Evolutionary conservation across 2,797 vertebrate species (phyloP).

Genomic region (Manis javanica): DNA sequence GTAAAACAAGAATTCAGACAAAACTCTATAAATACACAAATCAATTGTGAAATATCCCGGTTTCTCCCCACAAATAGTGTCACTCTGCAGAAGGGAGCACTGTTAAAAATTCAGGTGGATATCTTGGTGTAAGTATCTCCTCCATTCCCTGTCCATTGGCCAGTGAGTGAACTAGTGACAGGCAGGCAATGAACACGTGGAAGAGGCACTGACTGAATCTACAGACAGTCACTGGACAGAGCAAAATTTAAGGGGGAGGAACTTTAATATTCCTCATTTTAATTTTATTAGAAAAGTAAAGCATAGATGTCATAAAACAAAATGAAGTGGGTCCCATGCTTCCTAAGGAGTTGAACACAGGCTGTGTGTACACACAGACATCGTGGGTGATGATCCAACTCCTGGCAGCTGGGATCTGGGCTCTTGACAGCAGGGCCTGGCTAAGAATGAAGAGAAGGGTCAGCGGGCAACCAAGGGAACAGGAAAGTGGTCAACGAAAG

Average conservation of each 20-base stretch:
- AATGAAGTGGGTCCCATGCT: not conserved
- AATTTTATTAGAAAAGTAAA: not conserved
- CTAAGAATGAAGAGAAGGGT: not conserved
- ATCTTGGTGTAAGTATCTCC: not conserved
- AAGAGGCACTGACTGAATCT: not conserved
- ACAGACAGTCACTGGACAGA: not conserved
- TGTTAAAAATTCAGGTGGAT: not conserved
- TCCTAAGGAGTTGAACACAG: not conserved
- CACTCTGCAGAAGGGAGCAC: not conserved
- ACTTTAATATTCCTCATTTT: not conserved
- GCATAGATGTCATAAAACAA: not conserved
- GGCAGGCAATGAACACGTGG: not conserved
- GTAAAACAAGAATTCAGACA: not conserved
- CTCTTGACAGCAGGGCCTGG: not conserved
- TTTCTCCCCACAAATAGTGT: not conserved
- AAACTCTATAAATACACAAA: not conserved
- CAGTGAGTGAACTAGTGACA: not conserved
- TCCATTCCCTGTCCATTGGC: not conserved
- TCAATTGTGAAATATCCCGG: not conserved
- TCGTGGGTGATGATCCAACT: not conserved
- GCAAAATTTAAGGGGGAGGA: not conserved
- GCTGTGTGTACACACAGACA: not conserved
- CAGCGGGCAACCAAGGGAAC: not conserved
- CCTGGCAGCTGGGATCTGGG: not conserved
- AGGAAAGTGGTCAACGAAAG: not conserved